Evolutionary conservation across 2,113 vertebrate species (phyloP).

Genomic region (Colossoma macropomum): DNA sequence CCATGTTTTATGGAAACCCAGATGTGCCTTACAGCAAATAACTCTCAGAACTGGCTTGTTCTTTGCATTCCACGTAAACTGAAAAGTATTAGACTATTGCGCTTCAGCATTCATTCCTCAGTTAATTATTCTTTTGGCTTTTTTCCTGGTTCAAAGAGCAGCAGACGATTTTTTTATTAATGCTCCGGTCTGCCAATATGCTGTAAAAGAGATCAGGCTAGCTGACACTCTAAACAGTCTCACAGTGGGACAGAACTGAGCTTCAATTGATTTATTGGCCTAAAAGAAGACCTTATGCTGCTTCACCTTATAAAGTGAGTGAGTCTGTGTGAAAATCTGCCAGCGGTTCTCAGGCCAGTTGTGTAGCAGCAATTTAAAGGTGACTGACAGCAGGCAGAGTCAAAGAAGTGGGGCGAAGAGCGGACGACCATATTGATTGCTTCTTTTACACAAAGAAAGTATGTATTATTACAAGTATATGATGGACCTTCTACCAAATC

Average conservation of each 20-base stretch:
- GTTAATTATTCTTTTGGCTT: constrained; percentile 15
- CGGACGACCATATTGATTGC: no score
- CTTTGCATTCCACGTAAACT: constrained; percentile 13
- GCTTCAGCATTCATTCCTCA: not conserved
- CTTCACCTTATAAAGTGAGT: not conserved
- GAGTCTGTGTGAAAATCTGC: constrained; percentile 4
- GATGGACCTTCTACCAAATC: no score
- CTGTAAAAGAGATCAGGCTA: constrained; percentile 11
- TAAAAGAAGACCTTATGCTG: not conserved
- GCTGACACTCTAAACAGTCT: constrained; percentile 24
- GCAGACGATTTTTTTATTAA: constrained; percentile 11
- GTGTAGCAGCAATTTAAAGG: constrained; percentile 32
- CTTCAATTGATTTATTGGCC: not conserved
- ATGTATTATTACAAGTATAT: no score
- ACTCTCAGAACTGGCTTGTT: not conserved
- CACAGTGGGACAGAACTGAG: not conserved
- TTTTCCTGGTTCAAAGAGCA: not conserved
- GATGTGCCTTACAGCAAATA: constrained; percentile 43
- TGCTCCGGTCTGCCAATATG: constrained; percentile 5
- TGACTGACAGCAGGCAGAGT: constrained; percentile 48
- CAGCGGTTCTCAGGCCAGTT: constrained; percentile 29
- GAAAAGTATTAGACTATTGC: not conserved
- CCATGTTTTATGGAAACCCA: constrained; percentile 39
- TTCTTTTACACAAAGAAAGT: no score
- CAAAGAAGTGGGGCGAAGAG: not conserved